These are phyloP conservation scores for Crocodylus rhombifer DNA, from an alignment of 2,797 vertebrate genomes.

Conservation along the genomic window DNA sequence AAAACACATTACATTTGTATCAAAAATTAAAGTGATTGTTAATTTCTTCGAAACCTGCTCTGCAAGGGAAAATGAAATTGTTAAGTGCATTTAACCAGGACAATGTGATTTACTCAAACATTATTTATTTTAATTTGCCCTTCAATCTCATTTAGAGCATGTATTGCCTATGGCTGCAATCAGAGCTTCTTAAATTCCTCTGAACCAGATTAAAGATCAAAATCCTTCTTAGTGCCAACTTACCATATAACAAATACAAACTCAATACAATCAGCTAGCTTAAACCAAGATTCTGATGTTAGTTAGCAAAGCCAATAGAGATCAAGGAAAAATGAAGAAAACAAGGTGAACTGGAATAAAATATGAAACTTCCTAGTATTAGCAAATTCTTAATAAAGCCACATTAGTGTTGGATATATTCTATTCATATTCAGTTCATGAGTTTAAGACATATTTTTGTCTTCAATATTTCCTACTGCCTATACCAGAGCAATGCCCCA, in stretches of 20 bases:
- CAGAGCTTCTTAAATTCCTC: slow-evolving; percentile 72
- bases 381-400: slow-evolving; percentile 21
- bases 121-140: slow-evolving; percentile 80
- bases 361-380: slow-evolving; percentile 44
- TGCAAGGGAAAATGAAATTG: slow-evolving; percentile 63
- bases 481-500: too few relatives aligned
- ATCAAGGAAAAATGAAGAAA: slow-evolving; percentile 71
- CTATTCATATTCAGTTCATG: neutral
- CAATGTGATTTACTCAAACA: slow-evolving; percentile 73
- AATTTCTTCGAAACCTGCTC: slow-evolving; percentile 70
- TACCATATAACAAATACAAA: slow-evolving; percentile 75
- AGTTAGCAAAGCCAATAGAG: slow-evolving; percentile 68
- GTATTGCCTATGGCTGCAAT: slow-evolving; percentile 75
- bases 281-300: slow-evolving; percentile 69
- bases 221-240: slow-evolving; percentile 80
- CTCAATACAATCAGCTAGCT: slow-evolving; percentile 75
- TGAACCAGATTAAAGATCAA: slow-evolving; percentile 81
- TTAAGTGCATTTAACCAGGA: slow-evolving; percentile 67
- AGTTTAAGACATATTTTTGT: too few relatives aligned
- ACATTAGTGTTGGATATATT: neutral
- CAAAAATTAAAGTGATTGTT: slow-evolving; percentile 46
- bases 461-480: too few relatives aligned
- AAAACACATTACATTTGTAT: slow-evolving; percentile 40
- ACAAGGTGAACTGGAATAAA: slow-evolving; percentile 76
- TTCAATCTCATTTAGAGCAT: slow-evolving; percentile 78